Base-by-base conservation (phyloP, 2,113 vertebrate genomes). In the Myocastor coypus region DNA sequence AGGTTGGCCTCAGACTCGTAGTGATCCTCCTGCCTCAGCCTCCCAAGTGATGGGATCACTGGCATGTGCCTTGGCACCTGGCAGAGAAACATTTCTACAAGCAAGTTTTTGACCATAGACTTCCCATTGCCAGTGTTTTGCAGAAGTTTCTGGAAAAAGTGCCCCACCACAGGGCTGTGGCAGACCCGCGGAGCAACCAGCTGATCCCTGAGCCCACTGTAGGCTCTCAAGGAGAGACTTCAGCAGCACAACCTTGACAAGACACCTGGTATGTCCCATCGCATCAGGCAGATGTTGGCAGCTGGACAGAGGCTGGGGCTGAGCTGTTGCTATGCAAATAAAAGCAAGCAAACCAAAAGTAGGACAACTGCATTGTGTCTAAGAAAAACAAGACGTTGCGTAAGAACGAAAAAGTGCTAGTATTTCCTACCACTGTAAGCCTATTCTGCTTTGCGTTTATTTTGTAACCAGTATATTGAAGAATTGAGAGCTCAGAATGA, bases 361-460 rank as follows among this genome's bases (percentile, higher is more conserved):
- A 42, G 80, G 40, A 84, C 52, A 42, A 84, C 87, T 90, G 77
- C 59, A 75, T 91, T 91, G 81, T 46, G 7, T 59, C 89, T 91
- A 69, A 26, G 68, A 73, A 96, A 95, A 95, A 52, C 40, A 86
- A 97, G 90, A 59, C 86, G 63, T 91, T 84, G 46, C 55, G 57
- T 80, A 97, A 93, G 92, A 89, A 87, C 89, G 84, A 42, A 61
- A 92, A 96, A 92, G 17, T 9, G 16, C 11, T 77, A 63, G 40
- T 1, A 30, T 59, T 37, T 46, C 32, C 68, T 64, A 71, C 81
- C n/a, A 28, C 42, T 28, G 22, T 19, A 34, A 7, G 24, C 11
- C 73, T 34, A 17, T 14, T 34, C 92, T 92, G 90, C 77, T 97
- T 92, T 57, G 77, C 87, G 85, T 97, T 95, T 93, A 63, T 71